These are phyloP conservation scores for Chironomus striatipennis DNA, from an alignment of 1,140 invertebrate species.

Conservation along the genomic window DNA sequence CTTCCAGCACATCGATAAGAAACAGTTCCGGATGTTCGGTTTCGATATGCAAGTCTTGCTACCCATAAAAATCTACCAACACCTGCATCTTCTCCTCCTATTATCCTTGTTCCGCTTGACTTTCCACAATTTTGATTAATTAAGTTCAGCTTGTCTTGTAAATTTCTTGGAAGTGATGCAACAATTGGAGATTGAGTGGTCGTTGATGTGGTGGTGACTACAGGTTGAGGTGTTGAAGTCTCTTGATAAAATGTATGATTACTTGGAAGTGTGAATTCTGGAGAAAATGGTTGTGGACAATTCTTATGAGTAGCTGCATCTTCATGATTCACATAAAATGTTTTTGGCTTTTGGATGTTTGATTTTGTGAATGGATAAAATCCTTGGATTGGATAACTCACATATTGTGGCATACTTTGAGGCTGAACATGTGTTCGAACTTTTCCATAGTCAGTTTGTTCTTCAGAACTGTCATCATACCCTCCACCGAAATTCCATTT, in stretches of 20 bases:
- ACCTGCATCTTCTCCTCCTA: conserved; percentile 50
- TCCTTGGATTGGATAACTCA: background rate
- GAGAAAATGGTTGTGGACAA: conserved; percentile 25
- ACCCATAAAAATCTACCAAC: conserved; percentile 63
- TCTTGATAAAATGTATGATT: conserved; percentile 25
- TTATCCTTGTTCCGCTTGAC: conserved; percentile 47
- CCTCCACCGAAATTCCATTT: background rate
- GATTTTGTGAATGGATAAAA: background rate
- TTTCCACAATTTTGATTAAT: conserved; percentile 44
- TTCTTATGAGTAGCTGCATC: conserved; percentile 25
- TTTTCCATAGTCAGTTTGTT: background rate
- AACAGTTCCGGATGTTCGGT: conserved; percentile 40
- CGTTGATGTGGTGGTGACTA: background rate
- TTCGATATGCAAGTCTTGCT: conserved; percentile 51
- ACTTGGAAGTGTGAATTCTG: conserved; percentile 23
- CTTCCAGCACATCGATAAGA: conserved; percentile 54
- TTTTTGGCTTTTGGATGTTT: background rate
- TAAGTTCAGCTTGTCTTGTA: background rate
- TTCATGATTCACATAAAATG: conserved; percentile 24
- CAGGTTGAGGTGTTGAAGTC: background rate
- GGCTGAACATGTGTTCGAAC: background rate
- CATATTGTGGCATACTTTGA: background rate
- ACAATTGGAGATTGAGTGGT: conserved; percentile 6
- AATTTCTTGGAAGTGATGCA: background rate
- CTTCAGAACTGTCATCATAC: background rate